Conservation (phyloP, 2,113 vertebrate species). For the Leucoraja erinaceus region DNA sequence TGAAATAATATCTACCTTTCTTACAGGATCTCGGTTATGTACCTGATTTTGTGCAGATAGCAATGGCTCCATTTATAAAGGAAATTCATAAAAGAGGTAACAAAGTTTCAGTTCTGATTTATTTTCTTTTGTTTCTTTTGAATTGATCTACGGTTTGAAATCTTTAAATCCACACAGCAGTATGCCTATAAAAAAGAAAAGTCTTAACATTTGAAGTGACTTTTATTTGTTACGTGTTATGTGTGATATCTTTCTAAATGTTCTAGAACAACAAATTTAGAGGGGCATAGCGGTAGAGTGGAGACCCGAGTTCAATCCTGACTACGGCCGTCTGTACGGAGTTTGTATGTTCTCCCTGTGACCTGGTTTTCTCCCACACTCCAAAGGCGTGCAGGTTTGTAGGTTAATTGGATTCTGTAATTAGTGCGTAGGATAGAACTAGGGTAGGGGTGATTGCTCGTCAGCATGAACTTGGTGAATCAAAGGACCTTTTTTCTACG, state of each 20-base stretch:
- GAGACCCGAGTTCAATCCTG: no score
- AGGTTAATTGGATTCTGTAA: no score
- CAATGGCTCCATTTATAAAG: slow-evolving; percentile 70
- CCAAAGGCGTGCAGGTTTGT: no score
- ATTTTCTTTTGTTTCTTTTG: not conserved
- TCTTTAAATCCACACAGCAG: not conserved
- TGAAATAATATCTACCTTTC: slow-evolving; percentile 40
- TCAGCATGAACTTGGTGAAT: no score
- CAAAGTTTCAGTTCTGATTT: not conserved
- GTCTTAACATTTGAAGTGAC: not conserved
- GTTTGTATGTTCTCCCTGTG: no score
- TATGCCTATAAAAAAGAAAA: not conserved
- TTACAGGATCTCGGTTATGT: slow-evolving; percentile 67
- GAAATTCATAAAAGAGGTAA: slow-evolving; percentile 75
- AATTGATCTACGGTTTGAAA: not conserved
- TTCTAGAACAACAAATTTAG: not conserved
- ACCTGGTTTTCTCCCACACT: no score
- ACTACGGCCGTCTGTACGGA: no score
- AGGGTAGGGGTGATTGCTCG: no score
- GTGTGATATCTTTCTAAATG: not conserved
- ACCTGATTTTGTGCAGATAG: slow-evolving; percentile 70
- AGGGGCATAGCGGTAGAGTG: no score
- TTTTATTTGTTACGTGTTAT: not conserved
- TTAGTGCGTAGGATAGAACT: no score
- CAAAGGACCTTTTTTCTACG: no score